Evolutionary conservation across 2,113 vertebrate species (phyloP).

Genomic region (Platysternon megacephalum): DNA sequence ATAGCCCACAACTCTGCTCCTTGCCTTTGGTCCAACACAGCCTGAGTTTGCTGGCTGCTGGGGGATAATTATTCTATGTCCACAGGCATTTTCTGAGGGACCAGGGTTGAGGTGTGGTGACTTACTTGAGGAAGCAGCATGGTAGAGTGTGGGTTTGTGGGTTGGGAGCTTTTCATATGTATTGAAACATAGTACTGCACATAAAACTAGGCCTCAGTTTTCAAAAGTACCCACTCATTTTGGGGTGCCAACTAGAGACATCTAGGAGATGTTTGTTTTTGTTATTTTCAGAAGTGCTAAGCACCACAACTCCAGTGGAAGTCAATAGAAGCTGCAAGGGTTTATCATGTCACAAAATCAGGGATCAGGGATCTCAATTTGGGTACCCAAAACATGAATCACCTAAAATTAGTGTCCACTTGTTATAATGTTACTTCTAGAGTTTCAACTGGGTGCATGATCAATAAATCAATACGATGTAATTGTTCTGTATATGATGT

Average conservation of each 20-base stretch:
- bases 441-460: background rate
- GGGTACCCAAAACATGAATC: background rate
- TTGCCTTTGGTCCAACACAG: background rate
- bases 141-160: too few species aligned
- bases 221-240: too few species aligned
- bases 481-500: background rate
- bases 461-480: background rate
- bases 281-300: too few species aligned
- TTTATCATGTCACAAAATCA: background rate
- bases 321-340: background rate
- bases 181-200: too few species aligned
- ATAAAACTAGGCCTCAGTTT: too few species aligned
- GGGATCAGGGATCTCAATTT: background rate
- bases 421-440: background rate
- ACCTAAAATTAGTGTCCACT: background rate
- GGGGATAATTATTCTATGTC: too few species aligned
- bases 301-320: background rate
- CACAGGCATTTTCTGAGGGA: too few species aligned
- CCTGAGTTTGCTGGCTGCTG: background rate
- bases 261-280: too few species aligned
- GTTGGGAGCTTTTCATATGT: too few species aligned
- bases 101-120: too few species aligned
- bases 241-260: too few species aligned
- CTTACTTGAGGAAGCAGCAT: too few species aligned
- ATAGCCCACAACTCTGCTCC: accelerated